Conservation (phyloP, 2,113 vertebrate species). For the Dendrocopos noguchii region DNA sequence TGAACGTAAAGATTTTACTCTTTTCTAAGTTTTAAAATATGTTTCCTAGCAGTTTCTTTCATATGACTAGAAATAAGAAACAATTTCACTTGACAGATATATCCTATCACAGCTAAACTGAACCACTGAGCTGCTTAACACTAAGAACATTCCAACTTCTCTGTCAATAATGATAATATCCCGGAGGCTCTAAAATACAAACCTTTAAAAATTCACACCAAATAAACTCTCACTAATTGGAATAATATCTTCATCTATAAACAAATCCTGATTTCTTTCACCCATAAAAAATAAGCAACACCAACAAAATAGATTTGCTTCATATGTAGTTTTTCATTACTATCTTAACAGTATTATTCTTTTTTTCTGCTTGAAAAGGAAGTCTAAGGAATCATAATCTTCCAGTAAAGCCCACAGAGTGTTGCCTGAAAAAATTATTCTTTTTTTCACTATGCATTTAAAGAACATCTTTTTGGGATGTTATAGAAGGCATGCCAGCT, state of each 20-base stretch:
- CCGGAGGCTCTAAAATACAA: not conserved
- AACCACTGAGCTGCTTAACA: not conserved
- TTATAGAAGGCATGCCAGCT: not conserved
- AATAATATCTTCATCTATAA: not conserved
- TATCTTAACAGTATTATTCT: not conserved
- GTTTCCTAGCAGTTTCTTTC: not conserved
- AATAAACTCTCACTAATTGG: not conserved
- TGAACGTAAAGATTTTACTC: conserved; percentile 1
- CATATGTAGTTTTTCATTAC: not conserved
- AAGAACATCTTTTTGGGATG: not conserved
- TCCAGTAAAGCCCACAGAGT: not conserved
- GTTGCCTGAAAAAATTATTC: not conserved
- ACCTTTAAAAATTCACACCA: not conserved
- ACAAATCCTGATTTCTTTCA: not conserved
- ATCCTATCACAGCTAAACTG: not conserved
- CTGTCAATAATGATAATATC: not conserved
- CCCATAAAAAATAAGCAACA: not conserved
- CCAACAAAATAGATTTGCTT: not conserved
- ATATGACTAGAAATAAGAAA: not conserved
- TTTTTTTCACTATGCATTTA: not conserved
- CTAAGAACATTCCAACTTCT: not conserved
- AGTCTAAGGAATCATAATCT: not conserved
- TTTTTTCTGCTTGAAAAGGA: not conserved
- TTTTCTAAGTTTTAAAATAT: not conserved
- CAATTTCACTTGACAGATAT: not conserved